phyloP scores from a whole-genome alignment of 2,797 vertebrate species.

The Sandelia bainsii region DNA sequence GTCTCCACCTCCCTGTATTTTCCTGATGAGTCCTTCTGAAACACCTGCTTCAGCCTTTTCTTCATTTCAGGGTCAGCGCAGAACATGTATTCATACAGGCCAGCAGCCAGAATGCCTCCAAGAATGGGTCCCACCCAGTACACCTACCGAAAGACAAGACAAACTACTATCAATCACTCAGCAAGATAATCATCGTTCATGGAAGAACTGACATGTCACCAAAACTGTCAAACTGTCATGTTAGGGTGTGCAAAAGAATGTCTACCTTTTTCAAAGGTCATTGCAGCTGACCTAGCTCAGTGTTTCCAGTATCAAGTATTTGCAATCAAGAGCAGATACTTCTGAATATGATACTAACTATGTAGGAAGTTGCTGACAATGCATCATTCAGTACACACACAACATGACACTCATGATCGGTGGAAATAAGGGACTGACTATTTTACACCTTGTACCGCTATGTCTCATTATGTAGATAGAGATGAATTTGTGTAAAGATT shows the following conservation, averaged over 20 bases:
- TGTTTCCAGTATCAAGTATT: slow-evolving; percentile 8
- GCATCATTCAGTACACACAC: slow-evolving; percentile 11
- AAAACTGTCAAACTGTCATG: slow-evolving; percentile 5
- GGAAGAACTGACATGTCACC: neutral
- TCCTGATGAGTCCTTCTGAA: slow-evolving; percentile 86
- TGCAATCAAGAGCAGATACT: slow-evolving; percentile 8
- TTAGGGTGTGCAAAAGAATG: neutral
- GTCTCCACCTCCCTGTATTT: slow-evolving; percentile 91
- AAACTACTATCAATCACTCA: slow-evolving; percentile 18
- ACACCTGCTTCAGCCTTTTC: slow-evolving; percentile 86
- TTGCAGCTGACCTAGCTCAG: slow-evolving; percentile 2
- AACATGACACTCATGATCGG: slow-evolving; percentile 19
- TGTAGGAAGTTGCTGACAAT: slow-evolving; percentile 9
- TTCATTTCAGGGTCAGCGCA: slow-evolving; percentile 91
- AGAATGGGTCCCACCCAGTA: slow-evolving; percentile 96
- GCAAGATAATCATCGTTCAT: neutral
- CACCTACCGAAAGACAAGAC: slow-evolving; percentile 79
- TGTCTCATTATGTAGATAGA: slow-evolving; percentile 29
- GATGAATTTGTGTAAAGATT: neutral
- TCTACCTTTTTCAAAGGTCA: slow-evolving; percentile 14
- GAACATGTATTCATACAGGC: slow-evolving; percentile 94
- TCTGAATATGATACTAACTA: slow-evolving; percentile 20
- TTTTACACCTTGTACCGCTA: too few species aligned
- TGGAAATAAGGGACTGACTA: slow-evolving; percentile 15
- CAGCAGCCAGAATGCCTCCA: slow-evolving; percentile 90